phyloP scores from a whole-genome alignment of 2,888 invertebrate genomes.

The Lordiphosa andalusiaca region DNA sequence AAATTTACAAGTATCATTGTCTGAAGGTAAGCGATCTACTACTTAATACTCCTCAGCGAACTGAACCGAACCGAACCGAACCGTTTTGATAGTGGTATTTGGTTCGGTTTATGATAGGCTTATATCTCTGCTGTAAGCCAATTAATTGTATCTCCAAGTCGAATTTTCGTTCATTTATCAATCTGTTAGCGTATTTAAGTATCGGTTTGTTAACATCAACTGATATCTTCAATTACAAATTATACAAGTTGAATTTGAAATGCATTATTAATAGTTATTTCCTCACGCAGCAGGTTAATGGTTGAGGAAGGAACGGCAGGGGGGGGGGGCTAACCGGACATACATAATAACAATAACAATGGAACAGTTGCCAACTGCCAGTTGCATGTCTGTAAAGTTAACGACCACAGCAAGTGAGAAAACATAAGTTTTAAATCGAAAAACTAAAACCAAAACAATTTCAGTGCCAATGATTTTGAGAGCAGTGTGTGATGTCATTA shows the following conservation, averaged over 20 bases:
- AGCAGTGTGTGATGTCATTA: slow-evolving; percentile 50
- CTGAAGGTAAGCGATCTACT: no score
- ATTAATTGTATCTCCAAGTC: no score
- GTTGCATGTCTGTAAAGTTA: slow-evolving; percentile 57
- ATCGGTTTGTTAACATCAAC: not conserved
- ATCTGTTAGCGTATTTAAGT: not conserved
- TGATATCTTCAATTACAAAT: not conserved
- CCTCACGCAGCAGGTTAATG: slow-evolving; percentile 40
- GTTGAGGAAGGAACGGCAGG: not conserved
- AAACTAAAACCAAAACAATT: slow-evolving; percentile 55
- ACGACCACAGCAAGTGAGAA: slow-evolving; percentile 43
- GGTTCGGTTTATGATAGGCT: no score
- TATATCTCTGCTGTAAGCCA: no score
- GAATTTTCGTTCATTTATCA: no score
- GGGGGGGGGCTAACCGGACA: not conserved
- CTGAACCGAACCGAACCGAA: no score
- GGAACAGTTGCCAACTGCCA: slow-evolving; percentile 21
- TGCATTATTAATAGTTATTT: slow-evolving; percentile 67
- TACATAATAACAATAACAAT: slow-evolving; percentile 18
- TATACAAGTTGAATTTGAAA: slow-evolving; percentile 29
- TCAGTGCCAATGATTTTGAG: slow-evolving; percentile 40
- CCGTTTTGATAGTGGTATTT: no score
- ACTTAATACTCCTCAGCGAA: no score
- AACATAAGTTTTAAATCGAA: slow-evolving; percentile 28
- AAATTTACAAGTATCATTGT: no score